phyloP scores from a whole-genome alignment of 2,797 vertebrate genomes.

The Simalia tracyae region DNA sequence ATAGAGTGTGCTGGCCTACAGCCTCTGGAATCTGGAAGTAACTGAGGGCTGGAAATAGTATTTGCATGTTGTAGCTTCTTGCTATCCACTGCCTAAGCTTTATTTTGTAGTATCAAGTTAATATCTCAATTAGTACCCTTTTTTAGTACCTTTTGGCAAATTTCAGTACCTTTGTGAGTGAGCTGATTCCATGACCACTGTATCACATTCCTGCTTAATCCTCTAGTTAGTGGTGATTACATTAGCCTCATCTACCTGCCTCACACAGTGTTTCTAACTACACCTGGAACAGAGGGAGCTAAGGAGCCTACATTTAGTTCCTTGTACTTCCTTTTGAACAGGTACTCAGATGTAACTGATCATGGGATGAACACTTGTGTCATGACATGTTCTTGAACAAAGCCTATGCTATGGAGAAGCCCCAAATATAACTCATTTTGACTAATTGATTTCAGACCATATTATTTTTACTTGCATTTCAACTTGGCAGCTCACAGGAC shows the following conservation, averaged over 20 bases:
- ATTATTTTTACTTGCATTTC: slow-evolving; percentile 15
- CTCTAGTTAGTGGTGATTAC: not conserved
- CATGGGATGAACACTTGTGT: not conserved
- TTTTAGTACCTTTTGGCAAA: not conserved
- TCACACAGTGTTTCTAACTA: not conserved
- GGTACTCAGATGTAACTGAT: not conserved
- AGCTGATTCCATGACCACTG: not conserved
- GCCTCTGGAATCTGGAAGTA: not conserved
- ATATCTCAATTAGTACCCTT: not conserved
- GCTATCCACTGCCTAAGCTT: not conserved
- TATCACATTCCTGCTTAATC: not conserved
- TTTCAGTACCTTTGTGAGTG: not conserved
- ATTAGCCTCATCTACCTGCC: not conserved
- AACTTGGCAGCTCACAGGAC: slow-evolving; percentile 10
- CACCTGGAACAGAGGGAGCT: not conserved
- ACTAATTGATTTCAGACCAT: slow-evolving; percentile 12
- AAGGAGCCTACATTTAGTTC: not conserved
- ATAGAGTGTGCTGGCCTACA: not conserved
- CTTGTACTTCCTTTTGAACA: not conserved
- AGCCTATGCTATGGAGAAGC: not conserved
- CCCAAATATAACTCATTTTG: slow-evolving; percentile 20
- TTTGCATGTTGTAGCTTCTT: not conserved
- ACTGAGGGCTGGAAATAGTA: not conserved
- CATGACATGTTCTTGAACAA: not conserved
- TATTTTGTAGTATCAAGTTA: not conserved